Base-by-base conservation (phyloP, 1,140 invertebrate genomes). In the Leptinotarsa texana region DNA sequence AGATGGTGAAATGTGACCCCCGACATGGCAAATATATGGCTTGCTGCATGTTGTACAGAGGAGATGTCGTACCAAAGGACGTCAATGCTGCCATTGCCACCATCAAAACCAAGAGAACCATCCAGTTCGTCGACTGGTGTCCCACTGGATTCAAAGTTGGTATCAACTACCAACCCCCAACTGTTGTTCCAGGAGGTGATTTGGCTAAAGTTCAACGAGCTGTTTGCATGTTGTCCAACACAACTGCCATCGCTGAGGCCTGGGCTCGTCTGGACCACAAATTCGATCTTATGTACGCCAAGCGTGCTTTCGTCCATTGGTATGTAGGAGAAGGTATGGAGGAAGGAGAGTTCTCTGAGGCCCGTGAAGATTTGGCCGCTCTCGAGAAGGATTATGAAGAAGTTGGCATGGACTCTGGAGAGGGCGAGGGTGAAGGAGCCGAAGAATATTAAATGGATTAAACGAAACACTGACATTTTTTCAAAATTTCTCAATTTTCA, bases 291-390 rank as follows among this genome's bases (percentile, higher is more conserved):
- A 94, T 95, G 93, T 94, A 93, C 86, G 86, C 93, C 81, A 89
- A 93, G 85, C 87, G 92, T 81, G 90, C 92, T 47, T 90, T 94
- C 83, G 92, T 93, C 1, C 92, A 93, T 82, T 94, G 92, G 92
- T 94, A 93, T 82, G 89, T 92, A 0, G 87, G 92, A 8, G 93
- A 95, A 84, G 92, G 93, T 78, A 93, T 93, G 91, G 91, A 92
- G 81, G 90, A 94, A 86, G 92, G 91, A 68, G 93, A 95, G 84
- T 96, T 96, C 87, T 90, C 89, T 4, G 95, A 96, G 81, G 94
- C 94, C 5, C 91, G 94, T 73, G 94, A 96, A 86, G 93, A 96
- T 87, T 85, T 95, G 82, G 93, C 94, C 13, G 92, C 93, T 18
- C 86, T 94, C 1, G 92, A 94, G 84, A 93, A 92, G 84, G 93